Conservation (phyloP, 1,140 invertebrate genomes). For the Drosophila ananassae region DNA sequence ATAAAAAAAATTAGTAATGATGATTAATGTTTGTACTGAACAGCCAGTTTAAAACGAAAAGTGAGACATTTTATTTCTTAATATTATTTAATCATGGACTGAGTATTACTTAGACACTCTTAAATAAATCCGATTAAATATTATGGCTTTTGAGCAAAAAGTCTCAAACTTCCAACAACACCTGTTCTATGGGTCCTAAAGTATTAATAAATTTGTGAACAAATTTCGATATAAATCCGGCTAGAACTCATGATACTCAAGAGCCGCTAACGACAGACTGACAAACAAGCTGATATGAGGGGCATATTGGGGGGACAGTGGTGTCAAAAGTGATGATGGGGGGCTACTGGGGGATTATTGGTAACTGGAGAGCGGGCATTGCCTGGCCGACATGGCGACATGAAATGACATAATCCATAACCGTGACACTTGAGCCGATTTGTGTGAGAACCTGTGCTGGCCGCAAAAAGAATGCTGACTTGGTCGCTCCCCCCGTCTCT, state of each 20-base stretch:
- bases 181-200: background rate
- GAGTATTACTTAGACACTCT: background rate
- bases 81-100: background rate
- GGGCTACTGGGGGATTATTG: background rate
- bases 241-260: conserved; percentile 59
- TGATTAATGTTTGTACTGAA: background rate
- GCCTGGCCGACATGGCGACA: conserved; percentile 32
- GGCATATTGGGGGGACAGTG: background rate
- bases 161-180: background rate
- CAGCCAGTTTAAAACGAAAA: no score
- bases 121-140: background rate
- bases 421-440: conserved; percentile 72
- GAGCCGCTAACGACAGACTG: conserved; percentile 42
- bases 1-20: background rate
- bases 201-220: conserved; percentile 26
- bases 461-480: conserved; percentile 42
- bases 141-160: background rate
- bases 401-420: conserved; percentile 67
- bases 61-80: background rate
- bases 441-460: conserved; percentile 48
- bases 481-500: background rate
- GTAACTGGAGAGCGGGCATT: conserved; percentile 27
- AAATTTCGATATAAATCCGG: conserved; percentile 50
- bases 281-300: conserved; percentile 4
- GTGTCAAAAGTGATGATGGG: background rate